Evolutionary conservation across 2,113 vertebrate species (phyloP).

Genomic region (Plectropomus leopardus): DNA sequence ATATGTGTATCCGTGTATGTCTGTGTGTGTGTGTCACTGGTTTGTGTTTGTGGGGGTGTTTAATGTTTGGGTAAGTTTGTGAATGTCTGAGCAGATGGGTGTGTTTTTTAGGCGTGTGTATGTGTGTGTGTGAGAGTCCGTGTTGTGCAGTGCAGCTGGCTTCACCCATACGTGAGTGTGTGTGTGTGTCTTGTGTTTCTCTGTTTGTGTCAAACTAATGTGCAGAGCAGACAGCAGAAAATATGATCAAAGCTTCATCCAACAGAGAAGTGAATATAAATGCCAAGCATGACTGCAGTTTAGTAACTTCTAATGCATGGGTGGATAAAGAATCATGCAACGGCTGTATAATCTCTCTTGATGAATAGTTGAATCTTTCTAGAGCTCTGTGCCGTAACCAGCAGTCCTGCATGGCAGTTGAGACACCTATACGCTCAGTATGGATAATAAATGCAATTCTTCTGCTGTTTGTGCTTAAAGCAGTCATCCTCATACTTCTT

Average conservation of each 20-base stretch:
- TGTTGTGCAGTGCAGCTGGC: constrained; percentile 74
- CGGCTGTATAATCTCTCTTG: constrained; percentile 69
- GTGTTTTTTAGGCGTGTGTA: constrained; percentile 20
- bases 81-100: constrained; percentile 38
- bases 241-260: constrained; percentile 80
- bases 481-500: constrained; percentile 21
- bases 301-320: constrained; percentile 82
- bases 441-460: constrained; percentile 62
- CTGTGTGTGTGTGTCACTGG: constrained; percentile 28
- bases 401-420: constrained; percentile 86
- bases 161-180: constrained; percentile 76
- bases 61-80: constrained; percentile 40
- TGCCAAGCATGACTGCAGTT: constrained; percentile 85
- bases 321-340: constrained; percentile 73
- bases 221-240: constrained; percentile 84
- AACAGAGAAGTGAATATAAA: constrained; percentile 72
- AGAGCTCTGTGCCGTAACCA: constrained; percentile 61
- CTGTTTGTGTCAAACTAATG: constrained; percentile 72
- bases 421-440: constrained; percentile 73
- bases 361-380: constrained; percentile 68
- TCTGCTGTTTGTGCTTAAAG: constrained; percentile 72
- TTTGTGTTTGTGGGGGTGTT: constrained; percentile 53
- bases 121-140: constrained; percentile 27
- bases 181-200: constrained; percentile 64
- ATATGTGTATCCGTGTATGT: constrained; percentile 43